A percentile compares a stretch with the other conserved stretches of the same genome.
Conservation (phyloP, 23 tunicate genomes). For the Aplidium turbinatum region DNA sequence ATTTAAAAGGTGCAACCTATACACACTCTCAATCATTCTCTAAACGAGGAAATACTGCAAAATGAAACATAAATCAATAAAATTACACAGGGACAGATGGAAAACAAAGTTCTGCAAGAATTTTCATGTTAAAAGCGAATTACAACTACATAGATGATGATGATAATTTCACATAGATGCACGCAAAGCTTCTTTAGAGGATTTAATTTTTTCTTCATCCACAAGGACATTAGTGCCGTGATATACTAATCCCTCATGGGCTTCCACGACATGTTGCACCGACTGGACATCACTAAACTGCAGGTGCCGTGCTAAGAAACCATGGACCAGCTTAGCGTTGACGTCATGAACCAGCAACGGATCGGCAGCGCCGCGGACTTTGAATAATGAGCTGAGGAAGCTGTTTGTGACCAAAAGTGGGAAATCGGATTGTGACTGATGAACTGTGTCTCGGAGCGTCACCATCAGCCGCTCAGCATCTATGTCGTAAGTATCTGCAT, state of each 20-base stretch:
- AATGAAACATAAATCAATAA: too few species aligned
- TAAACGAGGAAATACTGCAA: too few species aligned
- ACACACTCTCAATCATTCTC: too few species aligned
- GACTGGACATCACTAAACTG: slow-evolving; percentile 26
- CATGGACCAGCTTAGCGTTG: slow-evolving; percentile 36
- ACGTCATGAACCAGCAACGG: slow-evolving; percentile 24
- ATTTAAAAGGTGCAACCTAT: too few species aligned
- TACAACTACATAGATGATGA: too few species aligned
- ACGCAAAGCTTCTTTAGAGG: slow-evolving; percentile 37
- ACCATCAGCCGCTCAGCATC: slow-evolving; percentile 67
- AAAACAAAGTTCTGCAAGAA: too few species aligned
- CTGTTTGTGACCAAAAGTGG: slow-evolving; percentile 25
- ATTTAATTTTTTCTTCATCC: slow-evolving; percentile 41
- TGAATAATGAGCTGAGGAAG: slow-evolving; percentile 37
- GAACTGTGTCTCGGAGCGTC: slow-evolving; percentile 54
- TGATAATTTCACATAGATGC: too few species aligned
- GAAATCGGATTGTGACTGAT: slow-evolving; percentile 63
- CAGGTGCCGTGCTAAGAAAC: slow-evolving; percentile 68
- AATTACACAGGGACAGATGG: too few species aligned
- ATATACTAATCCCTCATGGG: slow-evolving; percentile 15
- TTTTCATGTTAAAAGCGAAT: too few species aligned
- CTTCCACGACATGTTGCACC: slow-evolving; percentile 30
- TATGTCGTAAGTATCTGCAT: slow-evolving; percentile 43
- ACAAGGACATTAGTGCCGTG: slow-evolving; percentile 42
- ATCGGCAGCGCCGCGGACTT: slow-evolving; percentile 38